phyloP scores from a whole-genome alignment of 2,113 vertebrate genomes.

The Todiramphus saurophagus region DNA sequence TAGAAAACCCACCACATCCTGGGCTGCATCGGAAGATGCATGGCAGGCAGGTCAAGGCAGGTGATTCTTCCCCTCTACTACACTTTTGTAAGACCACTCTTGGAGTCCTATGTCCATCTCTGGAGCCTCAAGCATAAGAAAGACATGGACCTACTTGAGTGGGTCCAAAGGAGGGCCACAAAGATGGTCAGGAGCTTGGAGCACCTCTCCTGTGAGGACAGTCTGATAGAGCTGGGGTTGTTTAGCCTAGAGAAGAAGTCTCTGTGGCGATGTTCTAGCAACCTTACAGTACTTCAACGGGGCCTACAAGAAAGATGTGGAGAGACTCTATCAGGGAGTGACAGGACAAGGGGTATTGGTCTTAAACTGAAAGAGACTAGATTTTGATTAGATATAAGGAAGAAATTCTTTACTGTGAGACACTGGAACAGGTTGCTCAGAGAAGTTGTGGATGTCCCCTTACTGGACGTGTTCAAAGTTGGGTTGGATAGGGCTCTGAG shows the following conservation, averaged over 20 bases:
- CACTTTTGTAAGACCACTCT: background rate
- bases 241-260: background rate
- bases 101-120: background rate
- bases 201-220: background rate
- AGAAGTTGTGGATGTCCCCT: background rate
- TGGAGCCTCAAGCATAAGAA: background rate
- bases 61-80: background rate
- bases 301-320: background rate
- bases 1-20: background rate
- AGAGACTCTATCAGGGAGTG: background rate
- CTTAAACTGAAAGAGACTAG: background rate
- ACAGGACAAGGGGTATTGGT: background rate
- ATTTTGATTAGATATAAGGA: background rate
- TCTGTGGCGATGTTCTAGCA: background rate
- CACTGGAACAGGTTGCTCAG: background rate
- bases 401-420: background rate
- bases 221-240: background rate
- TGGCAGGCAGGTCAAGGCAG: background rate
- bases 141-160: background rate
- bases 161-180: background rate
- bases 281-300: background rate
- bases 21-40: background rate
- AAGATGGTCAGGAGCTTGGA: background rate
- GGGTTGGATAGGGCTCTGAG: background rate
- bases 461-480: background rate